These are phyloP conservation scores for Prinia subflava DNA, from an alignment of 2,113 vertebrate species.

Conservation along the genomic window DNA sequence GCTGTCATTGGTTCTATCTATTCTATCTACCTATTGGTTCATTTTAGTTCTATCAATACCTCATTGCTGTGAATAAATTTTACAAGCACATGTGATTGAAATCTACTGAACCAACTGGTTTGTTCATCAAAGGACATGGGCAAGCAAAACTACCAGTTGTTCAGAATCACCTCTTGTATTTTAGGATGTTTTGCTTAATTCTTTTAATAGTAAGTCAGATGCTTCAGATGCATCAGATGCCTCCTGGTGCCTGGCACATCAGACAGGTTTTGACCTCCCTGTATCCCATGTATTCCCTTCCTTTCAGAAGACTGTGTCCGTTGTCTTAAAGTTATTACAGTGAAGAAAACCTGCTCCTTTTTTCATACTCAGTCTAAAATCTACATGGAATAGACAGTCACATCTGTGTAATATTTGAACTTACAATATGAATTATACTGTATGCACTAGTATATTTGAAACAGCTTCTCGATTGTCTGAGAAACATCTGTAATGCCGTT, in stretches of 20 bases:
- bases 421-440: neutral
- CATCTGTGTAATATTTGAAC: neutral
- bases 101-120: neutral
- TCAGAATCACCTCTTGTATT: neutral
- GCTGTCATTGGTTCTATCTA: neutral
- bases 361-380: neutral
- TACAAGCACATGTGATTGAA: neutral
- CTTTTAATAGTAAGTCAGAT: neutral
- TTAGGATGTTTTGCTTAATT: neutral
- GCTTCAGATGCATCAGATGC: neutral
- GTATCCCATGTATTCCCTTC: neutral
- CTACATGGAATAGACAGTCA: neutral
- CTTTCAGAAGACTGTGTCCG: neutral
- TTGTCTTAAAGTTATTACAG: neutral
- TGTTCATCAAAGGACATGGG: neutral
- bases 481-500: neutral
- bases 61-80: neutral
- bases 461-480: neutral
- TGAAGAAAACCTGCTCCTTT: neutral
- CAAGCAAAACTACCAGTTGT: neutral
- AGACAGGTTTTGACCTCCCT: neutral
- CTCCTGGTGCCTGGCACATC: neutral
- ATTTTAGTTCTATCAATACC: neutral
- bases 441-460: neutral
- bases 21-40: no score